phyloP scores from a whole-genome alignment of 1,140 invertebrate genomes.

The Leptopilina boulardi region DNA sequence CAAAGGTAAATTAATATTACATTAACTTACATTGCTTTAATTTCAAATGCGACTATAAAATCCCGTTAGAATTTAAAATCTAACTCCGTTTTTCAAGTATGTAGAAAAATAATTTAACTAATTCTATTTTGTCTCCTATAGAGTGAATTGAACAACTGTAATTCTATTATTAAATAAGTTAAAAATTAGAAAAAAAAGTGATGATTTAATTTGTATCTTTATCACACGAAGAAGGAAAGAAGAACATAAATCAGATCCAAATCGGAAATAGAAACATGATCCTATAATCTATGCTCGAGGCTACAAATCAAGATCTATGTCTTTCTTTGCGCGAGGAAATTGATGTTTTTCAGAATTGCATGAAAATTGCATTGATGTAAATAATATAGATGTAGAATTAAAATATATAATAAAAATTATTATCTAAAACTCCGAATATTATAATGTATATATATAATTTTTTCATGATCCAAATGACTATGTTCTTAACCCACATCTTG shows the following conservation, averaged over 20 bases:
- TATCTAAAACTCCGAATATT: slow-evolving; percentile 1
- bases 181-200: not conserved
- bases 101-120: too few species aligned
- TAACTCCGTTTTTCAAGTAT: too few species aligned
- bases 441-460: not conserved
- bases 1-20: too few species aligned
- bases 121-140: too few species aligned
- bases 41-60: too few species aligned
- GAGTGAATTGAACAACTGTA: too few species aligned
- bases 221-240: slow-evolving; percentile 3
- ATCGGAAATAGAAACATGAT: slow-evolving; percentile 13
- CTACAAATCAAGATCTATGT: slow-evolving; percentile 12
- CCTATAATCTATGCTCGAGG: slow-evolving; percentile 8
- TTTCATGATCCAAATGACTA: slow-evolving; percentile 1
- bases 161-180: too few species aligned
- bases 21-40: too few species aligned
- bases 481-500: slow-evolving; percentile 15
- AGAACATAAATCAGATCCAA: slow-evolving; percentile 6
- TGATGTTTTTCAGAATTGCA: not conserved
- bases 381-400: not conserved
- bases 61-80: too few species aligned
- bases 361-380: not conserved
- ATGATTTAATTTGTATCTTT: not conserved
- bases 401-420: not conserved
- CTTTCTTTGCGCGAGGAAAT: not conserved